Evolutionary conservation across 2,113 vertebrate species (phyloP), one percentile per base, ranked within the genome.

Genomic region (Rallus limicola): DNA sequence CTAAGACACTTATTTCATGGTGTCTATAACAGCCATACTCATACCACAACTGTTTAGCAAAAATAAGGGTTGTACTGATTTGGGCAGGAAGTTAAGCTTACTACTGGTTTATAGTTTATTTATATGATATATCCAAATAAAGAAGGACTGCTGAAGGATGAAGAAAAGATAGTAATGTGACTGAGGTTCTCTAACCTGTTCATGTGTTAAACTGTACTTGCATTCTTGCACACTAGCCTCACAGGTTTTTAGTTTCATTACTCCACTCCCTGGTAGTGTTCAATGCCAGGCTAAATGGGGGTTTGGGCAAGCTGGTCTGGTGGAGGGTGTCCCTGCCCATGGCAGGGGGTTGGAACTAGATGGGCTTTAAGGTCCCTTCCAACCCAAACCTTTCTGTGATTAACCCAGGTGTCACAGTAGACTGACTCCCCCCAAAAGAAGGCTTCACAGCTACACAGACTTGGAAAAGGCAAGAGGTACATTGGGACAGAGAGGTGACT

Each of bases 111-210:
- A 63, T 1, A 65, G n/a, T 10, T 38, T 56, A 75, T 52, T 79
- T 89, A 64, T 36, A 38, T 29, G 23, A 87, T 33, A 58, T 6
- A 55, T 50, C 24, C 34, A 76, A 89, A 85, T 21, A 56, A 79
- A 89, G 34, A 63, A 68, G 20, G 29, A 23, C 26, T 44, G 29
- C 24, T 63, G 33, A 82, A 40, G 25, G 29, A 60, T 64, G 65
- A 59, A 55, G 34, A 82, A 56, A 0, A 0, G 2, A 16, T 6
- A 28, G 52, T 34, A 77, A 38, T 13, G 10, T 19, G 29, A n/a
- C n/a, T 4, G 5, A 86, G 18, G 16, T 34, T 75, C 42, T 82
- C 28, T 64, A 79, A 72, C 16, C 8, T 53, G 40, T n/a, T 34
- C 69, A 16, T 20, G 38, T 79, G 7, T 38, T 62, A 64, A 76